Percentiles rank a stretch among this genome's conserved stretches.
These are phyloP conservation scores for Drosophila picticornis DNA, from an alignment of 2,888 invertebrate genomes.

Conservation along the genomic window DNA sequence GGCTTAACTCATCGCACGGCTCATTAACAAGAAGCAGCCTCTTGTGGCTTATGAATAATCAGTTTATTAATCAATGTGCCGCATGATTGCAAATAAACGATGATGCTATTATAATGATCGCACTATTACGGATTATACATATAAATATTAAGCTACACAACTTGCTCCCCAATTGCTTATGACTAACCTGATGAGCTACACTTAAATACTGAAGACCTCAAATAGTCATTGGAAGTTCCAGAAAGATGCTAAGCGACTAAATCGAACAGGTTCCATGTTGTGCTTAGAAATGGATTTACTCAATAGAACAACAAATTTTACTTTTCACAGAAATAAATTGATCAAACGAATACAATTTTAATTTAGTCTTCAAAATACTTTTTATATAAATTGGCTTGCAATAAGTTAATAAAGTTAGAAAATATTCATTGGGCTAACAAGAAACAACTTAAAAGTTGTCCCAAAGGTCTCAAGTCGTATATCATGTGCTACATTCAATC, in stretches of 20 bases:
- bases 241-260: neutral
- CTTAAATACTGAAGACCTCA: neutral
- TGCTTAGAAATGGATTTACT: neutral
- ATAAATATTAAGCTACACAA: constrained; percentile 22
- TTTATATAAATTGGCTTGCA: neutral
- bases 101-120: constrained; percentile 78
- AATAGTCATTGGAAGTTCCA: constrained; percentile 6
- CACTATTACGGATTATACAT: constrained; percentile 66
- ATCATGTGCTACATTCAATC: constrained; percentile 7
- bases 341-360: neutral
- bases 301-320: neutral
- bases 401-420: neutral
- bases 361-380: neutral
- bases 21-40: constrained; percentile 79
- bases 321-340: neutral
- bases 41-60: constrained; percentile 78
- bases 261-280: neutral
- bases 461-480: neutral
- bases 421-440: neutral
- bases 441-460: neutral
- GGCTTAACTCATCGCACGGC: constrained; percentile 61
- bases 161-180: constrained; percentile 21
- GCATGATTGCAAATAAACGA: constrained; percentile 76
- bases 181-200: constrained; percentile 27
- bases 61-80: constrained; percentile 76